Conservation (phyloP, 1,140 invertebrate genomes). For the Carposina sasakii region DNA sequence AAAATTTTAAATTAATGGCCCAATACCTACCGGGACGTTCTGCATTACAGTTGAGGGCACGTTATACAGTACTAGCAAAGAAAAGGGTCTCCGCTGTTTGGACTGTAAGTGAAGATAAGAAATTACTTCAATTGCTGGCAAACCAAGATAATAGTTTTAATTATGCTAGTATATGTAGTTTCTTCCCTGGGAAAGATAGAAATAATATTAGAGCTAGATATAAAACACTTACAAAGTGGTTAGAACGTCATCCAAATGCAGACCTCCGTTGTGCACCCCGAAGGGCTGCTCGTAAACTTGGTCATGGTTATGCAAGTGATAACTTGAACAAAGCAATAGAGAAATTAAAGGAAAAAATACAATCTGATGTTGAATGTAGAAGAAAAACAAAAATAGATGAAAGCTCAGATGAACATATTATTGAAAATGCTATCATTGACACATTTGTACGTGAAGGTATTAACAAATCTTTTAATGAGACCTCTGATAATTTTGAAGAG, state of each 20-base stretch:
- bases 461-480: constrained; percentile 26
- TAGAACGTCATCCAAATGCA: constrained; percentile 45
- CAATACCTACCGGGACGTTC: constrained; percentile 51
- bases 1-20: constrained; percentile 68
- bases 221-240: constrained; percentile 51
- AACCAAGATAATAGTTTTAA: constrained; percentile 39
- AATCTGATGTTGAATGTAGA: constrained; percentile 42
- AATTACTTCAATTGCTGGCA: constrained; percentile 48
- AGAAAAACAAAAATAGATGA: constrained; percentile 35
- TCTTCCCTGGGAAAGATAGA: constrained; percentile 55
- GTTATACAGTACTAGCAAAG: constrained; percentile 44
- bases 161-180: constrained; percentile 41
- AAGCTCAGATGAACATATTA: constrained; percentile 38
- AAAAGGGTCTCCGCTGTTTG: constrained; percentile 47
- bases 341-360: constrained; percentile 43
- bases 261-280: constrained; percentile 49
- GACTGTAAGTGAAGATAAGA: constrained; percentile 54
- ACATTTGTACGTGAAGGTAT: constrained; percentile 33
- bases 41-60: constrained; percentile 35
- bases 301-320: constrained; percentile 35
- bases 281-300: constrained; percentile 42
- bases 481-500: background rate
- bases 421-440: constrained; percentile 58
- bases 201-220: constrained; percentile 45
- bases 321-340: constrained; percentile 51